Evolutionary conservation across 2,888 invertebrate species (phyloP).

Genomic region (Lepidocyrtoides sp.): DNA sequence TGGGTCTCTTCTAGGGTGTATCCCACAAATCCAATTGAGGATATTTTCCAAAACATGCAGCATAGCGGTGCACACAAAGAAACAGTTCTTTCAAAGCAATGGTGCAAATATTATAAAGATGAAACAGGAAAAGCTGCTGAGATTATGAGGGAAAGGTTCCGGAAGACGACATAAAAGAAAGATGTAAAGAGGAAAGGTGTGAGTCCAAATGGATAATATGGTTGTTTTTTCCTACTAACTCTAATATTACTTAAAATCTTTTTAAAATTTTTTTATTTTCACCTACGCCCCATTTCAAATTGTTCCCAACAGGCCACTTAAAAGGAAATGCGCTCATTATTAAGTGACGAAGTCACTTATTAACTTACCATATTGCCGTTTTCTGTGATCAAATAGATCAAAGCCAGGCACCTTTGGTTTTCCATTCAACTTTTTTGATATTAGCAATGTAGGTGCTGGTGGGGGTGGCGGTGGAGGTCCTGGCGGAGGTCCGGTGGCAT

Average conservation of each 20-base stretch:
- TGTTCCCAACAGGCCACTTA: too few relatives aligned
- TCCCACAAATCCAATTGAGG: too few relatives aligned
- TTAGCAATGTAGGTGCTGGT: conserved; percentile 59
- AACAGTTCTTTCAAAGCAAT: too few relatives aligned
- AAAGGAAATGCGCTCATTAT: background rate
- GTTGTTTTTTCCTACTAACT: too few relatives aligned
- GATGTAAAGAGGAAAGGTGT: conserved; percentile 10
- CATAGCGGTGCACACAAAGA: too few relatives aligned
- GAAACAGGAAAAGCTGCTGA: too few relatives aligned
- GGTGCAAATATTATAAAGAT: too few relatives aligned
- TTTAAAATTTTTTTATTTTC: too few relatives aligned
- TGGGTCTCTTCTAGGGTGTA: background rate
- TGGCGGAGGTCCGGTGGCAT: conserved; percentile 44
- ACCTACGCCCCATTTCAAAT: conserved; percentile 28
- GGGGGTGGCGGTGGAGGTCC: conserved; percentile 53
- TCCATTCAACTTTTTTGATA: conserved; percentile 61
- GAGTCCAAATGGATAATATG: background rate
- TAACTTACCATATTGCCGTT: conserved; percentile 82
- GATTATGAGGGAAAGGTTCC: too few relatives aligned
- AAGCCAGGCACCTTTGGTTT: conserved; percentile 81
- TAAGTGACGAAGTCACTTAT: background rate
- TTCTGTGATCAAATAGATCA: conserved; percentile 83
- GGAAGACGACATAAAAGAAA: conserved; percentile 4
- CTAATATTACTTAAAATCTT: too few relatives aligned
- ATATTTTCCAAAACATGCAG: too few relatives aligned